Evolutionary conservation across 2,888 invertebrate genomes (phyloP), one percentile per base, ranked within the genome.

Genomic region (Agriopis leucophaearia): DNA sequence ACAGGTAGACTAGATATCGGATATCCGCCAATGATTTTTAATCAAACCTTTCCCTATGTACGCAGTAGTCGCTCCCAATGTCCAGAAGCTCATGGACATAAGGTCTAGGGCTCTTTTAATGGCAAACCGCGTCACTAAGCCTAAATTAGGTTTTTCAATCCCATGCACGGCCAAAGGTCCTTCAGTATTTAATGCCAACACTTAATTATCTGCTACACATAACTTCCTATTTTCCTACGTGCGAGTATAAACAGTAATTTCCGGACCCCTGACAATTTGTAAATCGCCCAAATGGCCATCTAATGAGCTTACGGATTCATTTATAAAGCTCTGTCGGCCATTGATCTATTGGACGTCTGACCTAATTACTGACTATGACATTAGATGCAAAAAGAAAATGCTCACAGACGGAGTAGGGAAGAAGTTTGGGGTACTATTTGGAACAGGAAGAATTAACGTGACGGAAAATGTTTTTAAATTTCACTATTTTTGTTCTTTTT

Each of bases 301-400:
- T 67, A 70, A 72, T 66, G 63, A 67, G 57, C 44, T 58, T 36
- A 47, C 42, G 55, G 65, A 44, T 57, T 61, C 72, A 72, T 72
- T 72, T 61, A 67, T 72, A 70, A 72, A 61, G 63, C 65, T 61
- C 67, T n/a, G 51, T 36, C 57, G 59, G 52, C 52, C 64, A 73
- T 70, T 70, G 73, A 73, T 71, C 66, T 64, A 70, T 71, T 58
- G 36, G 50, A 62, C 47, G 47, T 65, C 64, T 64, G 73, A 70
- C 73, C 73, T 65, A 65, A 73, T 73, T 71, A 69, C 73, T 70
- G 70, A 8, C 58, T 70, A 73, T 69, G 70, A 66, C 70, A 66
- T 73, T 64, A 65, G 62, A 63, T 63, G 51, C 54, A 54, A 61
- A 64, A 71, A 68, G 60, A 60, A 62, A 59, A 45, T 59, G 36